Percentiles rank a stretch among this genome's conserved stretches.
Conservation (phyloP, 2,797 vertebrate genomes). For the Valencia hispanica region DNA sequence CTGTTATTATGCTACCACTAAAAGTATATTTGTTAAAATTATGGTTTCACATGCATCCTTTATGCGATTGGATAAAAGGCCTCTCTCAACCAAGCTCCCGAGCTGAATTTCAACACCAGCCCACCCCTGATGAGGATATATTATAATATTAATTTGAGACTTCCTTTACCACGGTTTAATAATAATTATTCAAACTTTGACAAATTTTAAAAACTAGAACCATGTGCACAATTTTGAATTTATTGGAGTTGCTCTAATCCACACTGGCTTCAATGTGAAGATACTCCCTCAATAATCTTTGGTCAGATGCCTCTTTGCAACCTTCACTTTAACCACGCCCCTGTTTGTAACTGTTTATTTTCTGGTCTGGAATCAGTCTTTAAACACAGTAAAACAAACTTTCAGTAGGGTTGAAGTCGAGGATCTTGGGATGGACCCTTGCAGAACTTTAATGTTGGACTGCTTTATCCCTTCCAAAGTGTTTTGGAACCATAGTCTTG, state of each 20-base stretch:
- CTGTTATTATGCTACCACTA: too few relatives aligned
- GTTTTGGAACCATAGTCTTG: background rate
- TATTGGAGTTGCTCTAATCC: background rate
- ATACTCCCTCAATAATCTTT: background rate
- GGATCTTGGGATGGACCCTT: background rate
- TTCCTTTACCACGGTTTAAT: background rate
- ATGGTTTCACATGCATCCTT: too few relatives aligned
- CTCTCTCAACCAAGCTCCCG: too few relatives aligned
- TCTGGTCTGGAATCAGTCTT: background rate
- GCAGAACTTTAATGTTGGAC: background rate
- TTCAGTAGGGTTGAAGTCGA: background rate
- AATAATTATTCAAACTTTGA: background rate
- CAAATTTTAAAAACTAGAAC: background rate
- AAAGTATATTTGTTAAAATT: too few relatives aligned
- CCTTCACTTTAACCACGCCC: background rate
- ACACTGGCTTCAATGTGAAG: background rate
- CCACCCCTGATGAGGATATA: too few relatives aligned
- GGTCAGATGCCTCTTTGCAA: background rate
- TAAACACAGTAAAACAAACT: background rate
- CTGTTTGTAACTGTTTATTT: background rate
- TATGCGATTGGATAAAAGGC: too few relatives aligned
- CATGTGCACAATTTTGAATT: background rate
- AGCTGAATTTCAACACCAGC: too few relatives aligned
- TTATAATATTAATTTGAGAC: background rate
- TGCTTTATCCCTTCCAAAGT: background rate